A percentile compares a stretch with the other conserved stretches of the same genome.
These are phyloP conservation scores for Limenitis arthemis DNA, from an alignment of 2,888 invertebrate genomes.

Conservation along the genomic window DNA sequence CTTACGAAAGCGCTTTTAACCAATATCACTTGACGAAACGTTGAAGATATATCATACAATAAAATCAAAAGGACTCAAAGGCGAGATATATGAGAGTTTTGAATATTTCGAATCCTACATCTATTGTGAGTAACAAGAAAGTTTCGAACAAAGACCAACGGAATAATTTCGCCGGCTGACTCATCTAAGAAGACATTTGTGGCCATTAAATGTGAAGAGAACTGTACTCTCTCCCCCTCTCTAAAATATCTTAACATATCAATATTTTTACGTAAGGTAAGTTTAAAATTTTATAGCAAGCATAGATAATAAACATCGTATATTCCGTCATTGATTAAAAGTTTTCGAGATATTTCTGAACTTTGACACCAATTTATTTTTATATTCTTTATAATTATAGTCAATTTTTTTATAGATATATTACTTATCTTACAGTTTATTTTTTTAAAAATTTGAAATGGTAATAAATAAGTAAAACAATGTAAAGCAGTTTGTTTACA, in stretches of 20 bases:
- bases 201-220: slow-evolving; percentile 26
- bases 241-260: background rate
- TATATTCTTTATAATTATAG: no score
- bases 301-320: no score
- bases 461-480: no score
- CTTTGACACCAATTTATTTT: no score
- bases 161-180: slow-evolving; percentile 43
- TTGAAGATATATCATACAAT: slow-evolving; percentile 9
- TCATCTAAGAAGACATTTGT: slow-evolving; percentile 37
- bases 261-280: no score
- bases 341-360: no score
- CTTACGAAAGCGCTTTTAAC: background rate
- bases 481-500: no score
- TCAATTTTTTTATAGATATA: no score
- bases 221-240: background rate
- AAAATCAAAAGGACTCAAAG: slow-evolving; percentile 9
- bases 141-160: slow-evolving; percentile 48
- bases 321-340: no score
- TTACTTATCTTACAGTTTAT: no score
- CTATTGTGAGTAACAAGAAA: slow-evolving; percentile 42
- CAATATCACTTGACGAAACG: slow-evolving; percentile 1
- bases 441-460: no score
- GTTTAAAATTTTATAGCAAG: no score
- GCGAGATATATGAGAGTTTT: slow-evolving; percentile 8
- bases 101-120: slow-evolving; percentile 24